A percentile compares a stretch with the other conserved stretches of the same genome.
phyloP scores from a whole-genome alignment of 2,888 invertebrate species.

The Drepanosiphum platanoidis region DNA sequence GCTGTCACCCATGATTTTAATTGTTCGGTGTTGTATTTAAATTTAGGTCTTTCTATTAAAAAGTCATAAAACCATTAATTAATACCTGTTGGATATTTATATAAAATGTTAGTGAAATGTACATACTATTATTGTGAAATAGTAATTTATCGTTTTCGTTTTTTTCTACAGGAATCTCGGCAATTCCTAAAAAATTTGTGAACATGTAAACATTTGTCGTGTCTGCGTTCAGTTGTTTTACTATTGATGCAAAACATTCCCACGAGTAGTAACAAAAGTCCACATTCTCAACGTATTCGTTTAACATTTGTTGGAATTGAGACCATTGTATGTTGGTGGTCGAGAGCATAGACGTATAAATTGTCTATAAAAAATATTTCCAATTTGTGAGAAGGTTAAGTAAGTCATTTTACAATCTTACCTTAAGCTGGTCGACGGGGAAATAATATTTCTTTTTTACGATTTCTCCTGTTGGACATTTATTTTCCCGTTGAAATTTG shows the following conservation, averaged over 20 bases:
- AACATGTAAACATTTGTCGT: conserved; percentile 48
- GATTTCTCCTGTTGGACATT: conserved; percentile 41
- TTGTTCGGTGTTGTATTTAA: conserved; percentile 35
- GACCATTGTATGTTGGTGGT: conserved; percentile 37
- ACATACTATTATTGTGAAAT: conserved; percentile 43
- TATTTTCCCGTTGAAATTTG: conserved; percentile 29
- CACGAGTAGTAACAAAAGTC: conserved; percentile 58
- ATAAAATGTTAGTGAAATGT: not conserved
- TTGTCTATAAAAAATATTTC: conserved; percentile 16
- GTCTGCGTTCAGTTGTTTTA: conserved; percentile 12
- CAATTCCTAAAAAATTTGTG: conserved; percentile 31
- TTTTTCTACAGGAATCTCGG: conserved; percentile 34
- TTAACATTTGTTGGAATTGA: conserved; percentile 46
- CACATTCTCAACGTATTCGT: conserved; percentile 16
- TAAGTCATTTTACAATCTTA: not conserved
- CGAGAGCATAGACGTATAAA: conserved; percentile 41
- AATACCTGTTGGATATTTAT: not conserved
- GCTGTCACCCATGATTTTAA: conserved; percentile 42
- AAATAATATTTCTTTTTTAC: conserved; percentile 57
- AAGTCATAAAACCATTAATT: not conserved
- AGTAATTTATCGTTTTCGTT: conserved; percentile 41
- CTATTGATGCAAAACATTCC: conserved; percentile 55
- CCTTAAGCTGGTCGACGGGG: conserved; percentile 36
- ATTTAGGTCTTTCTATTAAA: conserved; percentile 28
- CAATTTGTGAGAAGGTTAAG: not conserved